A percentile compares a stretch with the other conserved stretches of the same genome.
These are phyloP conservation scores for Dendrocopos noguchii DNA, from an alignment of 2,113 vertebrate species.

Conservation along the genomic window DNA sequence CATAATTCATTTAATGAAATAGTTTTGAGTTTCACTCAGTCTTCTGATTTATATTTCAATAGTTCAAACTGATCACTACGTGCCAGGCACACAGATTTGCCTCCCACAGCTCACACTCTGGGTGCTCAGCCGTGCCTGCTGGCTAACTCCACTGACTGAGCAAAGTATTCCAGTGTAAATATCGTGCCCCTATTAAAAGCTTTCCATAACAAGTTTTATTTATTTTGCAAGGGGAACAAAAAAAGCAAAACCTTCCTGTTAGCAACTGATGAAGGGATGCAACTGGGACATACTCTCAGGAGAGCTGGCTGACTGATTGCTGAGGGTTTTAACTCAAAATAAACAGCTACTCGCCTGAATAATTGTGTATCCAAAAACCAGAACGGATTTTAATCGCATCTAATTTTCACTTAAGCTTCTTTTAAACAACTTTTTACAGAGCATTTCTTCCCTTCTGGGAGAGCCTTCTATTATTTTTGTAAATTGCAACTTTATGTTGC, in stretches of 20 bases:
- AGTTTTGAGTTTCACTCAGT: background rate
- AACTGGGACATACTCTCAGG: background rate
- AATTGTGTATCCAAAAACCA: background rate
- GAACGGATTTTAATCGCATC: background rate
- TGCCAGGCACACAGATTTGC: background rate
- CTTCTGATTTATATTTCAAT: constrained; percentile 25
- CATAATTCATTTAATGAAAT: background rate
- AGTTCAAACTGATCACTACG: constrained; percentile 8
- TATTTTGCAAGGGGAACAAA: constrained; percentile 4
- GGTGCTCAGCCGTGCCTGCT: background rate
- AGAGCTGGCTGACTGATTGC: background rate
- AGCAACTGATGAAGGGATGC: background rate
- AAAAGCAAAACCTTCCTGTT: background rate
- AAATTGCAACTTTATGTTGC: background rate
- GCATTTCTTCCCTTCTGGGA: background rate
- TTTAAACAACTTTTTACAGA: background rate
- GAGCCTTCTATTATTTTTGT: background rate
- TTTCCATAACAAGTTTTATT: constrained; percentile 35
- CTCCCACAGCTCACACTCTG: background rate
- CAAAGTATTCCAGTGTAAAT: constrained; percentile 32
- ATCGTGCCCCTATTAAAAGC: background rate
- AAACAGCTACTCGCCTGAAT: constrained; percentile 12
- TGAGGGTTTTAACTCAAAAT: constrained; percentile 12
- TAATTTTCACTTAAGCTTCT: background rate
- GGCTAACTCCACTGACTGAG: background rate